Percentiles rank a stretch among this genome's conserved stretches.
phyloP scores from a whole-genome alignment of 2,888 invertebrate genomes.

The Dasysyrphus tricinctus region DNA sequence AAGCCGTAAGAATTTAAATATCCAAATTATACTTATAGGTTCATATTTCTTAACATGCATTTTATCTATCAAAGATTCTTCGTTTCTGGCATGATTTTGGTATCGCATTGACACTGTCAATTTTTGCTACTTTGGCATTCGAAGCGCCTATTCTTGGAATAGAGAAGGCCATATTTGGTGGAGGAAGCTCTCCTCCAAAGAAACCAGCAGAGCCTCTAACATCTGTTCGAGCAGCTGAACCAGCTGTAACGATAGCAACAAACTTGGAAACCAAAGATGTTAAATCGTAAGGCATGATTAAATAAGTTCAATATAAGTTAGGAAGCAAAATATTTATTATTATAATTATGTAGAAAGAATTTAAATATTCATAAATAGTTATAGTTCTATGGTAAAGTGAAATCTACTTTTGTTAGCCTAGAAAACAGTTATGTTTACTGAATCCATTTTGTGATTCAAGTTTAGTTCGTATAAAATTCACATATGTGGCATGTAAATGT shows the following conservation, averaged over 20 bases:
- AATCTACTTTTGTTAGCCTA: not conserved
- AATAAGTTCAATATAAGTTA: slow-evolving; percentile 40
- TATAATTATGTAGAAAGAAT: slow-evolving; percentile 3
- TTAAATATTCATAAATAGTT: not conserved
- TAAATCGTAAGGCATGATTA: slow-evolving; percentile 34
- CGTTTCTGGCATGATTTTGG: slow-evolving; percentile 84
- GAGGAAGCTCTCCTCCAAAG: slow-evolving; percentile 74
- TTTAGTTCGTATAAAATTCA: no score
- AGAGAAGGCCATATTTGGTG: slow-evolving; percentile 82
- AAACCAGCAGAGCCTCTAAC: slow-evolving; percentile 59
- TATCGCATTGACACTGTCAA: slow-evolving; percentile 81
- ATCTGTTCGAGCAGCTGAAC: slow-evolving; percentile 27
- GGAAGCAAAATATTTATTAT: slow-evolving; percentile 51
- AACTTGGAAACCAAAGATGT: slow-evolving; percentile 23
- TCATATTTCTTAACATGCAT: not conserved
- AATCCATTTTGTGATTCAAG: not conserved
- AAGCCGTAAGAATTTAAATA: slow-evolving; percentile 78
- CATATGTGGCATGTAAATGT: no score
- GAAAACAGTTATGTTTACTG: not conserved
- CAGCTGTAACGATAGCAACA: slow-evolving; percentile 22
- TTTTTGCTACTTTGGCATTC: slow-evolving; percentile 83
- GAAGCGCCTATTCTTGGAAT: slow-evolving; percentile 84
- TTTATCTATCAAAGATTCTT: slow-evolving; percentile 79
- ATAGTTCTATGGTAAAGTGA: not conserved
- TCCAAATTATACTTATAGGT: not conserved